Conservation (phyloP, 2,797 vertebrate genomes). For the Ispidina picta region DNA sequence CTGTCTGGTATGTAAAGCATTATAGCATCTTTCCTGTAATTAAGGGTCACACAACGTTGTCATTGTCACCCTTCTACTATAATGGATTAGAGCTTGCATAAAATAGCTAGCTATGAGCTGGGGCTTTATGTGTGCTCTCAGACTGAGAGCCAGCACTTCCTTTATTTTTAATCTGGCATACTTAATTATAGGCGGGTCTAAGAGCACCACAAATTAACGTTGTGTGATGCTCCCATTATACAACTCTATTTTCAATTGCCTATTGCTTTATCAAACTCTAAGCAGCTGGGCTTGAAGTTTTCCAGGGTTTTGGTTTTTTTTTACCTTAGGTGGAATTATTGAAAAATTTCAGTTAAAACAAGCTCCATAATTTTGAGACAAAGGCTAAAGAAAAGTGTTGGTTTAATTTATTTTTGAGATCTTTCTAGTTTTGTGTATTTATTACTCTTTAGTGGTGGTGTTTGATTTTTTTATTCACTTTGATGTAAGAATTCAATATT, state of each 20-base stretch:
- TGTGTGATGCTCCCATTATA: slow-evolving; percentile 4
- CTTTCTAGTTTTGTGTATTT: background rate
- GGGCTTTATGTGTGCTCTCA: background rate
- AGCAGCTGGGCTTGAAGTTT: background rate
- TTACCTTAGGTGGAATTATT: background rate
- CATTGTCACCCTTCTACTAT: background rate
- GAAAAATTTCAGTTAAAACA: background rate
- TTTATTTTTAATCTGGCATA: slow-evolving; percentile 24
- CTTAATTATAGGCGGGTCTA: slow-evolving; percentile 1
- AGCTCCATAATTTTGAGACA: background rate
- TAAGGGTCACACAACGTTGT: slow-evolving; percentile 9
- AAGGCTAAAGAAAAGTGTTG: background rate
- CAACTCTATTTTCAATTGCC: background rate
- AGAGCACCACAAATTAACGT: slow-evolving; percentile 19
- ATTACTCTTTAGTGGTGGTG: background rate
- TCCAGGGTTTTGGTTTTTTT: background rate
- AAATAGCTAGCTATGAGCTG: slow-evolving; percentile 18
- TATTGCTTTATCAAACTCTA: background rate
- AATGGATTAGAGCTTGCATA: slow-evolving; percentile 31
- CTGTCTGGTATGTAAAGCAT: slow-evolving; percentile 7
- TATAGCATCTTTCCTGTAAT: slow-evolving; percentile 27
- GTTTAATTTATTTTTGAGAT: background rate
- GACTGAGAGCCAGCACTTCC: background rate
- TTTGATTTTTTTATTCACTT: slow-evolving; percentile 4
- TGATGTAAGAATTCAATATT: background rate